These are phyloP conservation scores for Megalops atlanticus DNA, from an alignment of 2,113 vertebrate genomes.

Conservation along the genomic window DNA sequence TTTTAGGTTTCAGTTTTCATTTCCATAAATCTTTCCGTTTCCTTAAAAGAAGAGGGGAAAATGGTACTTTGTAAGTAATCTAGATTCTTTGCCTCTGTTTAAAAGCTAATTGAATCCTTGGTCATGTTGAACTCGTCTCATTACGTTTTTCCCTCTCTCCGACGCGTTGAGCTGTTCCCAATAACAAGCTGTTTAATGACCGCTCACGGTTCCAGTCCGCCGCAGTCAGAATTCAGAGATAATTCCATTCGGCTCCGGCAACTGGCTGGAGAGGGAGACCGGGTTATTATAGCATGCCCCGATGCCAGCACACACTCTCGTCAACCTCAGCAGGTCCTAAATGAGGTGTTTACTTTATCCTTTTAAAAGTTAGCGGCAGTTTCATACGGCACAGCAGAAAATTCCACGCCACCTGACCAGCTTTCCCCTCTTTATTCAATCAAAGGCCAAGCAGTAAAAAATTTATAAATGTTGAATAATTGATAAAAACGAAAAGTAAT, in stretches of 20 bases:
- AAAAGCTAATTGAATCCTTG: constrained; percentile 23
- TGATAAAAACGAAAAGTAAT: too few species aligned
- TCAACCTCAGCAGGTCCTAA: not conserved
- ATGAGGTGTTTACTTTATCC: not conserved
- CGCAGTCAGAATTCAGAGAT: constrained; percentile 25
- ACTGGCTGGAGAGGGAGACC: not conserved
- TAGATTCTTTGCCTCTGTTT: constrained; percentile 21
- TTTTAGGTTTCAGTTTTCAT: not conserved
- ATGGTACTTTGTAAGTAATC: constrained; percentile 27
- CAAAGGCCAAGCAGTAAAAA: not conserved
- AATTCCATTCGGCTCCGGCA: constrained; percentile 21
- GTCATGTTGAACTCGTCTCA: constrained; percentile 25
- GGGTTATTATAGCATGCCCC: constrained; percentile 34
- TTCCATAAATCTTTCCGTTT: not conserved
- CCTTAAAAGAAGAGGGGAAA: not conserved
- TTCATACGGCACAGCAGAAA: not conserved
- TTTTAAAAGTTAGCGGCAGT: not conserved
- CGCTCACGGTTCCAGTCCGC: constrained; percentile 31
- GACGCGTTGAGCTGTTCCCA: constrained; percentile 27
- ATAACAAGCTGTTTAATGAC: constrained; percentile 47
- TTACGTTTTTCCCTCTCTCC: constrained; percentile 27
- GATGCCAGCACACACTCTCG: constrained; percentile 37
- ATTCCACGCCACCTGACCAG: not conserved
- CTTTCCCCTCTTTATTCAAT: not conserved
- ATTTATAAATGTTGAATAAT: not conserved